A percentile compares a stretch with the other conserved stretches of the same genome.
Evolutionary conservation across 2,888 invertebrate genomes (phyloP).

Genomic region (Acleris emargana): DNA sequence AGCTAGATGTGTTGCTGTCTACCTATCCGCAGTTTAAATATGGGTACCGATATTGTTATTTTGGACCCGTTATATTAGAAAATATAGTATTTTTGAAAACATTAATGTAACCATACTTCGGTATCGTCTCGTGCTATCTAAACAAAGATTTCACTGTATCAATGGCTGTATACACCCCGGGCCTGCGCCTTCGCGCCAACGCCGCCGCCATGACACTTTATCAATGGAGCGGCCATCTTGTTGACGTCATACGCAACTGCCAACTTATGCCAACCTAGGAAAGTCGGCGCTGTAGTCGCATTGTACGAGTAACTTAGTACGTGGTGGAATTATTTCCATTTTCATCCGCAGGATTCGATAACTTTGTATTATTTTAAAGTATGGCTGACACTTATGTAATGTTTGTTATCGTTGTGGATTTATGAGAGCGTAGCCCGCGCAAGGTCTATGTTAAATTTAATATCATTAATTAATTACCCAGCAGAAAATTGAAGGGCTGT

Average conservation of each 20-base stretch:
- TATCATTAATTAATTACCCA: slow-evolving; percentile 15
- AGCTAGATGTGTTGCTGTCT: too few relatives aligned
- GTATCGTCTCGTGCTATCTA: slow-evolving; percentile 46
- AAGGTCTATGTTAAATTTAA: slow-evolving; percentile 24
- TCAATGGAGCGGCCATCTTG: slow-evolving; percentile 77
- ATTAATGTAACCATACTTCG: not conserved
- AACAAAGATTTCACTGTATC: slow-evolving; percentile 60
- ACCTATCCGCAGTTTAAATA: too few relatives aligned
- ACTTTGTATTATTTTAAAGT: slow-evolving; percentile 15
- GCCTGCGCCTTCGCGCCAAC: slow-evolving; percentile 56
- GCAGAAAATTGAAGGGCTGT: slow-evolving; percentile 9
- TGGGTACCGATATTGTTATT: too few relatives aligned
- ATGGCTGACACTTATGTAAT: slow-evolving; percentile 59
- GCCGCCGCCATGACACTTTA: slow-evolving; percentile 61
- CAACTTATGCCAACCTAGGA: slow-evolving; percentile 5
- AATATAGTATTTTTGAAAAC: too few relatives aligned
- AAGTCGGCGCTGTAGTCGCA: slow-evolving; percentile 11
- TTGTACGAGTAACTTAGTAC: not conserved
- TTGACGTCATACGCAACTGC: slow-evolving; percentile 67
- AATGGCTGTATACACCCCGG: slow-evolving; percentile 67
- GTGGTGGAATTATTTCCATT: not conserved
- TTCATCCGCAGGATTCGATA: slow-evolving; percentile 1
- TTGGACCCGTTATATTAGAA: too few relatives aligned
- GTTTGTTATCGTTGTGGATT: slow-evolving; percentile 68
- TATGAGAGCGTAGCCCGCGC: slow-evolving; percentile 48